Evolutionary conservation across 1,140 invertebrate species (phyloP), one percentile per base, ranked within the genome.

Genomic region (Anagrus nilaparvatae): DNA sequence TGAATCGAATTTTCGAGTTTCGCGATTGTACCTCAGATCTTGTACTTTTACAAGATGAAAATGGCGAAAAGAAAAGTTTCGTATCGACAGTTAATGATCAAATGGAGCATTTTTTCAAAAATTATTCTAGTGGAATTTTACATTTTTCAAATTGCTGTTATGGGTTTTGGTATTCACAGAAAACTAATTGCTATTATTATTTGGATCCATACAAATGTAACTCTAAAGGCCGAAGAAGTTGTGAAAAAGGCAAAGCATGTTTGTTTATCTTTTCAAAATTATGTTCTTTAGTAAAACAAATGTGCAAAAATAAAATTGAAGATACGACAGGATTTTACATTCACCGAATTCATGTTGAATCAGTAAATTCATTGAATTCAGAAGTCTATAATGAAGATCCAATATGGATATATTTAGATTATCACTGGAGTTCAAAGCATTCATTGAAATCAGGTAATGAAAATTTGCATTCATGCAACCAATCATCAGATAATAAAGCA

Each of bases 91-190:
- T 60, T 2, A 51, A 46, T 4, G 56, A 48, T 8, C 42, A 63
- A 18, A 10, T 69, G n/a, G 55, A 51, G 25, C 46, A 42, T 5
- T 54, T 53, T 14, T 59, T 69, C 4, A 47, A 53, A n/a, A 54
- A 41, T 7, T 17, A 54, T 20, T 40, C 41, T 0, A 47, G 55
- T 35, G 66, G 66, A 5, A 54, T 69, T 10, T 27, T 67, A 6
- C 66, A 69, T 3, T 65, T 69, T n/a, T 55, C 57, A 0, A 67
- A 67, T 14, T 65, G 65, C 36, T 67, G 63, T n/a, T 69, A 65
- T 27, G 65, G 56, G 10, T 67, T 69, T 42, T 69, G 66, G 66
- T 61, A 63, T 18, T 67, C 56, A 0, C 44, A 44, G 31, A 8
- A 45, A 6, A 65, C 54, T 0, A 53, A 54, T 5, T 54, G 53